Base-by-base conservation (phyloP, 2,113 vertebrate genomes). In the Cranoglanis bouderius region DNA sequence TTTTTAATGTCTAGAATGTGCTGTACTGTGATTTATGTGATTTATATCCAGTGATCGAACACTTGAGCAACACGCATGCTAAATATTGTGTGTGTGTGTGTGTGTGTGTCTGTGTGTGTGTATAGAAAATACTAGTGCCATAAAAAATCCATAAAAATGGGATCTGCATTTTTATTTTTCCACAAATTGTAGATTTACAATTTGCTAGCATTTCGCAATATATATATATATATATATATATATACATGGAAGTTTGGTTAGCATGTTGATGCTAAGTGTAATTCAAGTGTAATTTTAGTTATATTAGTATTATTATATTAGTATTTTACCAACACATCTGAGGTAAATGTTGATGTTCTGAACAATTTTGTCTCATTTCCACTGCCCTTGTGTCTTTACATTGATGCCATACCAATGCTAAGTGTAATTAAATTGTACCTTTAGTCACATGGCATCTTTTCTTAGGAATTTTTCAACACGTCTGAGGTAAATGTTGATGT, bases 1-100 rank as follows among this genome's bases (percentile, higher is more conserved):
- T 74, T 40, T 85, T 40, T 40, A 29, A 53, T 9, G 49, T n/a
- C 84, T 57, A 1, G 32, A 53, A 72, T 6, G 65, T 70, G 65
- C 67, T 40, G 49, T 51, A 14, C 18, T 72, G n/a, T 85, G 84
- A 74, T 85, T 53, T 85, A 85, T 40, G 40, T 77, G 40, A 77
- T 78, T 78, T 78, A 78, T 85, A 70, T n/a, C 63, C 29, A 0
- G 18, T 51, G 29, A 85, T 53, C 46, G 53, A 85, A 46, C 46
- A 24, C 18, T 51, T 38, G 46, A 65, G 65, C 63, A 85, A 72
- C 84, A 72, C 55, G 65, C 49, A 72, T 85, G 65, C 84, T 53
- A 72, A 85, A 18, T 61, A 57, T 38, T 6, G 4, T 55, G 49
- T 35, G 26, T 82, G 4, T 82, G 78, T 19, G 65, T 67, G n/a